Evolutionary conservation across 2,888 invertebrate species (phyloP), one percentile per base, ranked within the genome.

Genomic region (Luffia ferchaultella): DNA sequence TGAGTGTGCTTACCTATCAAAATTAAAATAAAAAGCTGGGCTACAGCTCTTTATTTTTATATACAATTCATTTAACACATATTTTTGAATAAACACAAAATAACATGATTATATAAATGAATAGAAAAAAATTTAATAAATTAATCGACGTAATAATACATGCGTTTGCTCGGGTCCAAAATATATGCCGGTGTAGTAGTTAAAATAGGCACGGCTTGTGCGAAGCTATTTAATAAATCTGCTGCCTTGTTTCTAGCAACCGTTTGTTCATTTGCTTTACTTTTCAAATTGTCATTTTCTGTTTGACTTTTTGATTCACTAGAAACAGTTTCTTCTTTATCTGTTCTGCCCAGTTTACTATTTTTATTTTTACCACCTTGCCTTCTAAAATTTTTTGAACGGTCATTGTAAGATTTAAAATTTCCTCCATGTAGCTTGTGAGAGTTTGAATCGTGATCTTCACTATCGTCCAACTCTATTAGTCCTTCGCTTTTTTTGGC

Each of bases 331-430:
- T 7, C 55, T 43, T 57, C 52, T 16, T 57, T 52, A 12, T 65
- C 60, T 17, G 58, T 55, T 52, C 63, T 57, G 19, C 65, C 55
- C 49, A 77, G 54, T 59, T 72, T 74, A 40, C 69, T 76, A 53
- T 72, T 76, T 55, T 68, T 70, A 52, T 82, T 78, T 58, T 82
- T 83, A 1, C 82, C 83, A n/a, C 83, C 82, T 49, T 83, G 83
- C 59, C 62, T 59, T 16, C 64, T 65, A 47, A 54, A 53, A 16
- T 60, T 60, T 48, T 61, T 61, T 15, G 67, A 59, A 45, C 51
- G 60, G 17, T 57, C 62, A 52, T 12, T 30, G 30, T 20, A 17
- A 19, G 20, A 20, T 16, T 46, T 18, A 18, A 19, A 46, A 42
- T 42, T 42, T 19, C 42, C 20, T 42, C 19, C 50, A 15, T 49